Percentiles rank a stretch among this genome's conserved stretches.
These are phyloP conservation scores for Automeris io DNA, from an alignment of 2,888 invertebrate genomes.

Conservation along the genomic window DNA sequence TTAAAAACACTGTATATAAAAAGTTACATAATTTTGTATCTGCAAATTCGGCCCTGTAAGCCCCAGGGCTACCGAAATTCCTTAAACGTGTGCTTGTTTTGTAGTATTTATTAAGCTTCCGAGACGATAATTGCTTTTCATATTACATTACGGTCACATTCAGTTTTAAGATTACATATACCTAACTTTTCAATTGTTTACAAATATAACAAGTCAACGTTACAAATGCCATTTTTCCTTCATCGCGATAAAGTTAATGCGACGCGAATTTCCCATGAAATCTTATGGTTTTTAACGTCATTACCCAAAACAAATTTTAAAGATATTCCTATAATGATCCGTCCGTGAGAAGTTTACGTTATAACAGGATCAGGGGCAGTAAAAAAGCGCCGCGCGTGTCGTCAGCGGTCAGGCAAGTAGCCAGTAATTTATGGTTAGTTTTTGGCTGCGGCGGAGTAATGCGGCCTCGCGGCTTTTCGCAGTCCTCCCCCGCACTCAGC, in stretches of 20 bases:
- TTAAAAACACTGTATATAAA: too few species aligned
- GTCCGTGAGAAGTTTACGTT: slow-evolving; percentile 69
- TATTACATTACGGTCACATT: too few species aligned
- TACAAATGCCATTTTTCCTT: background rate
- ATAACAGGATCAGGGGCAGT: slow-evolving; percentile 63
- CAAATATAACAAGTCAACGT: background rate
- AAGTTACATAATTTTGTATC: too few species aligned
- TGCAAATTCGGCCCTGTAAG: slow-evolving; percentile 38
- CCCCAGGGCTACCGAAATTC: slow-evolving; percentile 68
- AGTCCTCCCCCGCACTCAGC: slow-evolving; percentile 33
- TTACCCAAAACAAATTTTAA: slow-evolving; percentile 59
- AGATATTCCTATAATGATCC: slow-evolving; percentile 57
- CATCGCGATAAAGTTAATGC: slow-evolving; percentile 21
- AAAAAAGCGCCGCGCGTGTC: slow-evolving; percentile 69
- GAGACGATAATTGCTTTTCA: background rate
- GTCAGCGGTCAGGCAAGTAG: slow-evolving; percentile 64
- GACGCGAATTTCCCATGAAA: slow-evolving; percentile 38
- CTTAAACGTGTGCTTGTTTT: slow-evolving; percentile 33
- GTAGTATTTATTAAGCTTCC: background rate
- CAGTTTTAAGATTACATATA: too few species aligned
- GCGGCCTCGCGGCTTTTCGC: slow-evolving; percentile 69
- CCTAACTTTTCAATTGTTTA: too few species aligned
- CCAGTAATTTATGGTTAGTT: slow-evolving; percentile 78
- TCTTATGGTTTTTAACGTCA: slow-evolving; percentile 53
- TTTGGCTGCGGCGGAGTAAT: slow-evolving; percentile 72